These are phyloP conservation scores for Mimachlamys varia DNA, from an alignment of 2,888 invertebrate genomes.

Conservation along the genomic window DNA sequence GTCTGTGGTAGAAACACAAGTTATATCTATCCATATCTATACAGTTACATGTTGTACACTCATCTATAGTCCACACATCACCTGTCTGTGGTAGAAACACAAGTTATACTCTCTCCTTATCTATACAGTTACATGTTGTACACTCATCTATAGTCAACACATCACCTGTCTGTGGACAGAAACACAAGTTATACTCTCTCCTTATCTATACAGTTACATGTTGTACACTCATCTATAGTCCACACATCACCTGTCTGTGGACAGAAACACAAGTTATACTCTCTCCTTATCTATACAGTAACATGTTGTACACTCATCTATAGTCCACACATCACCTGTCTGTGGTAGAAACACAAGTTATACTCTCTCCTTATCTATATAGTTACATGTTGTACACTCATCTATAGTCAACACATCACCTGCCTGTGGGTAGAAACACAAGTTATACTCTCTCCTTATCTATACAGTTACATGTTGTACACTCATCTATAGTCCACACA, in stretches of 20 bases:
- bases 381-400: too few species aligned
- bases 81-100: constrained; percentile 34
- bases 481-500: constrained; percentile 73
- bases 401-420: too few species aligned
- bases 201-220: too few species aligned
- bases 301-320: constrained; percentile 77
- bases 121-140: constrained; percentile 73
- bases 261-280: not conserved
- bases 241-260: too few species aligned
- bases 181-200: too few species aligned
- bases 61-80: too few species aligned
- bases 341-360: too few species aligned
- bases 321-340: constrained; percentile 70
- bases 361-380: too few species aligned
- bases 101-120: not conserved
- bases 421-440: constrained; percentile 29
- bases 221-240: too few species aligned
- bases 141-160: constrained; percentile 75
- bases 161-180: constrained; percentile 72
- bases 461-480: constrained; percentile 74
- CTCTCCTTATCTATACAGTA: constrained; percentile 62
- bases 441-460: constrained; percentile 40
- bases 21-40: too few species aligned
- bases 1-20: too few species aligned
- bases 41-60: too few species aligned